phyloP scores from a whole-genome alignment of 2,888 invertebrate species.

The Oscheius onirici region DNA sequence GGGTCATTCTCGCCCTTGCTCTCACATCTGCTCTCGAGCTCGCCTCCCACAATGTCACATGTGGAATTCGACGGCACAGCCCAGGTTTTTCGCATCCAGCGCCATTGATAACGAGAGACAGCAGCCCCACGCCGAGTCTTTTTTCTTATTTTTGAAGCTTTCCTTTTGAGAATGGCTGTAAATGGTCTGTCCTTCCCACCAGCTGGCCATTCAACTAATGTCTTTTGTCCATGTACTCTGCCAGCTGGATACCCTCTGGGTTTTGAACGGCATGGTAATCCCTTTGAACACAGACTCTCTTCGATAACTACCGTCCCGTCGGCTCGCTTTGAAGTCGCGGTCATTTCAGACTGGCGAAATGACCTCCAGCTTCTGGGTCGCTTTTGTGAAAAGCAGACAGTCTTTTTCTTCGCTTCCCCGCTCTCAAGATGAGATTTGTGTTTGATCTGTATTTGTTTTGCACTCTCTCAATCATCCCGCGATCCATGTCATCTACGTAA shows the following conservation, averaged over 20 bases:
- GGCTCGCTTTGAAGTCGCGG: not conserved
- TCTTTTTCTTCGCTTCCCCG: not conserved
- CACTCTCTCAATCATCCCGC: no score
- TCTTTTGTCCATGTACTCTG: not conserved
- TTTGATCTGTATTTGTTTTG: slow-evolving; percentile 29
- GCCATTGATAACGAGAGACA: slow-evolving; percentile 23
- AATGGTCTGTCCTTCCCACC: not conserved
- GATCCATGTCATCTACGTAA: slow-evolving; percentile 28
- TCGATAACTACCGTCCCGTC: not conserved
- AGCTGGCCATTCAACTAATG: not conserved
- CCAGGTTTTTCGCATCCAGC: slow-evolving; percentile 31
- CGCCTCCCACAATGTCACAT: slow-evolving; percentile 6
- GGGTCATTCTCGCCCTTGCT: not conserved
- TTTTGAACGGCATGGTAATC: not conserved
- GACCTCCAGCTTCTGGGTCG: not conserved
- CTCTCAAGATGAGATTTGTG: not conserved
- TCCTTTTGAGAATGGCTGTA: not conserved
- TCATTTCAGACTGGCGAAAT: not conserved
- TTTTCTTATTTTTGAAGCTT: not conserved
- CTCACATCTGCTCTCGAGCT: slow-evolving; percentile 4
- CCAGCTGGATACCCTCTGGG: not conserved
- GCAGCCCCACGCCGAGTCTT: slow-evolving; percentile 8
- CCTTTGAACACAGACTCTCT: not conserved
- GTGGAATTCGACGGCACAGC: slow-evolving; percentile 24
- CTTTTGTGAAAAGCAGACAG: not conserved